Percentiles rank a stretch among this genome's conserved stretches.
Evolutionary conservation across 2,797 vertebrate genomes (phyloP).

Genomic region (Enteromius viviparus): DNA sequence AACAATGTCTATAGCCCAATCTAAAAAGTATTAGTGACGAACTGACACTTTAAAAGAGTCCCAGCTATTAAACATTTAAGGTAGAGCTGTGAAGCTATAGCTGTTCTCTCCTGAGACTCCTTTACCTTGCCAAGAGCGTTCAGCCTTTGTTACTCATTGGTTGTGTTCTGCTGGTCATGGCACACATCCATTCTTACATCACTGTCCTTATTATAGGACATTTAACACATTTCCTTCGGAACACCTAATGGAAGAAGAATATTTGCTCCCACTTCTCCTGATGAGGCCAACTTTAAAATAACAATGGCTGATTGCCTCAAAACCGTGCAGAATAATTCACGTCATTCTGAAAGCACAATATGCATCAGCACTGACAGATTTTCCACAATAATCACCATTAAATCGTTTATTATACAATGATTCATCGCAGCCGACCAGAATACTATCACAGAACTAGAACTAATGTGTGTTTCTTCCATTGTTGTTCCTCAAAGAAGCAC

Average conservation of each 20-base stretch:
- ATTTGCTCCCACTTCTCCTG: slow-evolving; percentile 8
- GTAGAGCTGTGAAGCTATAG: slow-evolving; percentile 17
- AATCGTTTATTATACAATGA: slow-evolving; percentile 2
- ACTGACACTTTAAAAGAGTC: not conserved
- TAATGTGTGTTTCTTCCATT: not conserved
- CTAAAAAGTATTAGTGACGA: not conserved
- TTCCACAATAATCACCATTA: not conserved
- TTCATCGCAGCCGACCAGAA: not conserved
- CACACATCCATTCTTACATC: slow-evolving; percentile 2
- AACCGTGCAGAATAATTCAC: not conserved
- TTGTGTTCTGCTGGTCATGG: not conserved
- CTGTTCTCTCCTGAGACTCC: not conserved
- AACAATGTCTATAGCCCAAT: too few relatives aligned
- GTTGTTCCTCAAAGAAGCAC: not conserved
- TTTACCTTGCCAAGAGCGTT: slow-evolving; percentile 36
- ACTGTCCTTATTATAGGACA: slow-evolving; percentile 23
- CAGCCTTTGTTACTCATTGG: slow-evolving; percentile 17
- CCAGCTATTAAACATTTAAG: not conserved
- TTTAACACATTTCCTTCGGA: slow-evolving; percentile 6
- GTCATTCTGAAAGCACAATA: not conserved
- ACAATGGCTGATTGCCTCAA: slow-evolving; percentile 1
- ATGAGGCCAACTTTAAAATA: slow-evolving; percentile 6
- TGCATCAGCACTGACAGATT: not conserved
- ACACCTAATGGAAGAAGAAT: not conserved
- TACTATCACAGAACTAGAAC: not conserved